Evolutionary conservation across 2,113 vertebrate genomes (phyloP), one percentile per base, ranked within the genome.

Genomic region (Capra hircus): DNA sequence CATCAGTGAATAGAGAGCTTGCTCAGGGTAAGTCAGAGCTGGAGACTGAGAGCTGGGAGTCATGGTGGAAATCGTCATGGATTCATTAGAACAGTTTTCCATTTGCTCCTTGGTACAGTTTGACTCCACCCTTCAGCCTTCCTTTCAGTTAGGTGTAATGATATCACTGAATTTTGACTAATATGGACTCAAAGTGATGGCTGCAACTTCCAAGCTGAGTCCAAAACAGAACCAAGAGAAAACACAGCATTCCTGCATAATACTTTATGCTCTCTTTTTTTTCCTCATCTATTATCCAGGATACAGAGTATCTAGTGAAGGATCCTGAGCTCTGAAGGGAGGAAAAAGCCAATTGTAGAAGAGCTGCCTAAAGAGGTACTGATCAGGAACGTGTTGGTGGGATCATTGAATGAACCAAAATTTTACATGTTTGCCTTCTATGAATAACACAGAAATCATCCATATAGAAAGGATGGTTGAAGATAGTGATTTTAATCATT

Each of bases 401-500:
- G 12, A 27, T 43, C 45, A 55, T 7, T 33, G 7, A 13, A 80
- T 33, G 11, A 91, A 14, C 1, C 6, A 80, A 43, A 93, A 40
- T 23, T n/a, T n/a, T 50, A 86, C 28, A 8, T 27, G 1, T 13
- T 45, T 1, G 0, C 23, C 11, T 88, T 53, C 2, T 23, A 23
- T 62, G 43, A 88, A 40, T 62, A 87, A 86, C 36, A 80, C 2
- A 64, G 16, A 9, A 59, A 90, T 83, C 62, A 60, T 25, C 3
- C 15, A 40, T 43, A 27, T 27, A 64, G 43, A 83, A 40, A 5
- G 2, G 5, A 10, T 48, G 3, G 17, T 50, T 93, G 60, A 71
- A 90, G 50, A 50, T 28, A 93, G 7, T 59, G 27, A 94, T 95
- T 94, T 62, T 53, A 88, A 43, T 88, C 16, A 45, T 2, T 62